Percentiles rank a stretch among this genome's conserved stretches.
Conservation (phyloP, 2,113 vertebrate genomes). For the Patagioenas fasciata region DNA sequence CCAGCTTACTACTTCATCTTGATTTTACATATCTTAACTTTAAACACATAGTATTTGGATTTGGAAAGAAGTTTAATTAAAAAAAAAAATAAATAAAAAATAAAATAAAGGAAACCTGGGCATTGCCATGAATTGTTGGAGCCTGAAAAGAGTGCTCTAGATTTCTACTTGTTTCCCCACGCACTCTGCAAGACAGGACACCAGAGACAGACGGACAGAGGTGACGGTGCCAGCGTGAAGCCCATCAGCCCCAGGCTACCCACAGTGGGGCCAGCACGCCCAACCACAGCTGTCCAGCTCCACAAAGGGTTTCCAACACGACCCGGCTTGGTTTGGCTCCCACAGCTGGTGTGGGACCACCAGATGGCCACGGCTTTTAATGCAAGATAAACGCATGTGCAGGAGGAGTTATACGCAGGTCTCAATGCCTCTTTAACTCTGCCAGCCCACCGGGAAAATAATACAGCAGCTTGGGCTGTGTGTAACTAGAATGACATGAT, state of each 20-base stretch:
- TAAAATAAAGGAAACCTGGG: neutral
- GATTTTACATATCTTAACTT: neutral
- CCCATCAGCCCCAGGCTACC: fast-evolving
- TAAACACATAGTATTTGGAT: neutral
- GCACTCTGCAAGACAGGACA: neutral
- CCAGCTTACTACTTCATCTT: neutral
- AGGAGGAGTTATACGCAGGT: neutral
- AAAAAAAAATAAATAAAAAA: too few species aligned
- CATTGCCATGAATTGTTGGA: neutral
- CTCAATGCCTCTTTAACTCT: neutral
- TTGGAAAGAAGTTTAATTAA: neutral
- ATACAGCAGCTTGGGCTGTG: neutral
- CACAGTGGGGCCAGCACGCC: neutral
- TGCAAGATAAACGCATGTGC: neutral
- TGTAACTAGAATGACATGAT: neutral
- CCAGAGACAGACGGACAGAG: neutral
- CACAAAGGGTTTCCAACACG: neutral
- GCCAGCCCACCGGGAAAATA: neutral
- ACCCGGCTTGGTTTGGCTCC: neutral
- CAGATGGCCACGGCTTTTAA: neutral
- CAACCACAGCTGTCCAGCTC: fast-evolving
- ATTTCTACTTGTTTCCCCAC: neutral
- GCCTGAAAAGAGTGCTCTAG: neutral
- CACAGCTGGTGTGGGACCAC: neutral
- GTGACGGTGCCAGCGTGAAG: neutral